Evolutionary conservation across 2,113 vertebrate species (phyloP), one percentile per base, ranked within the genome.

Genomic region (Oenanthe melanoleuca): DNA sequence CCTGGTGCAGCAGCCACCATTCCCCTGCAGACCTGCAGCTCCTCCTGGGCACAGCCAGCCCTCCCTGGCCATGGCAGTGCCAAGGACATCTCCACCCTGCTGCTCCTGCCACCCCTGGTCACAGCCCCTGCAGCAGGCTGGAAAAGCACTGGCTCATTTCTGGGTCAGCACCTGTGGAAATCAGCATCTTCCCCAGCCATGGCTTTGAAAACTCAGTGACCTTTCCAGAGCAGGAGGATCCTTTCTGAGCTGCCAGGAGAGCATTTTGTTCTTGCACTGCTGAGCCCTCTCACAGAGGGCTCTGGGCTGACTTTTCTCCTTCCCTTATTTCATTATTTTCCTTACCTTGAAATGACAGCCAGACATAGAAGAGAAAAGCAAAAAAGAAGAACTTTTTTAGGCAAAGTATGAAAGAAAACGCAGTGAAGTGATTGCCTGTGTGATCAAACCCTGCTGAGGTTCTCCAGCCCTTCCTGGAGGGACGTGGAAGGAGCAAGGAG

Each of bases 401-500:
- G 29, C 14, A 59, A 61, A 28, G 2, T 40, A 15, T 33, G n/a
- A 71, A 64, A 77, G 60, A 21, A 75, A 86, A 9, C 3, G 1
- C 20, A 69, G n/a, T 1, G 5, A 34, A n/a, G n/a, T 18, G 12
- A 11, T 33, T 37, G 80, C 57, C 49, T 37, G 7, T 25, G 64
- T 59, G 55, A 23, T 8, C 63, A 38, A 50, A 70, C 21, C 15
- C 26, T 84, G 24, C 53, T 60, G n/a, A 74, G 14, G 22, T 31
- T 60, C 53, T 81, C 38, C 86, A 75, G 47, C 18, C 21, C 60
- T 74, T 84, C 49, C 33, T 6, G 24, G 24, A 79, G n/a, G 44
- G 16, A n/a, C 23, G 7, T 5, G 16, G 31, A 69, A 74, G 15
- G 17, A 85, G 1, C 6, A n/a, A 47, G 0, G 1, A 75, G 6